Base-by-base conservation (phyloP, 1,140 invertebrate genomes). In the Aphidius gifuensis region DNA sequence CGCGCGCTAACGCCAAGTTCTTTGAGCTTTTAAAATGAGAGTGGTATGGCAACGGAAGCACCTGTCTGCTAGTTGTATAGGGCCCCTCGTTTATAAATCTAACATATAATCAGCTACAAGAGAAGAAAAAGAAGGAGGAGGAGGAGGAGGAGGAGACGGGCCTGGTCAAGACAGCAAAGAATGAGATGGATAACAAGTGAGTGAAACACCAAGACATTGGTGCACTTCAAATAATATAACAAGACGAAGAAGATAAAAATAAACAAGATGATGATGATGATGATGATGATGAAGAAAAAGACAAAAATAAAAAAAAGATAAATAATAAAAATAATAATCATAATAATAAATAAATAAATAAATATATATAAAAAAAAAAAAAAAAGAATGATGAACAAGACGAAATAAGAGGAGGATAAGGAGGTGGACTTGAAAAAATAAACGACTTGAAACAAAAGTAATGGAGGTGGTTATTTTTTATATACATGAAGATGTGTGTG, bases 71-170 rank as follows among this genome's bases (percentile, higher is more conserved):
- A 44, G 43, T 61, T 45, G 61, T 61, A 65, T 68, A 65, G 23
- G 23, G 56, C 61, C 68, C 69, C 71, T 75, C 71, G 73, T 74
- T 77, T 73, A 72, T 78, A 79, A 78, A 78, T 75, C 73, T 76
- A 77, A 74, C 77, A 74, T 75, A 74, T 72, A 78, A 76, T 77
- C 76, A 78, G 71, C 68, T 32, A 38, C 59, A 54, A 64, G 42
- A 5, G 51, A 59, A n/a, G 45, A 45, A 6, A 65, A 65, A 67
- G 5, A 40, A 23, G 6, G 47, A 9, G 47, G 39, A 47, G 11
- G 60, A 53, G 53, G 46, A 58, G 59, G 59, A 59, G 23, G 58
- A 60, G 45, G 59, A 64, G 68, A 60, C 62, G 65, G 62, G 4
- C 4, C 23, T 4, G 4, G 23, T 32, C 23, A 32, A 32, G 23